Evolutionary conservation across 2,113 vertebrate species (phyloP), one percentile per base, ranked within the genome.

Genomic region (Pterocles orientalis): DNA sequence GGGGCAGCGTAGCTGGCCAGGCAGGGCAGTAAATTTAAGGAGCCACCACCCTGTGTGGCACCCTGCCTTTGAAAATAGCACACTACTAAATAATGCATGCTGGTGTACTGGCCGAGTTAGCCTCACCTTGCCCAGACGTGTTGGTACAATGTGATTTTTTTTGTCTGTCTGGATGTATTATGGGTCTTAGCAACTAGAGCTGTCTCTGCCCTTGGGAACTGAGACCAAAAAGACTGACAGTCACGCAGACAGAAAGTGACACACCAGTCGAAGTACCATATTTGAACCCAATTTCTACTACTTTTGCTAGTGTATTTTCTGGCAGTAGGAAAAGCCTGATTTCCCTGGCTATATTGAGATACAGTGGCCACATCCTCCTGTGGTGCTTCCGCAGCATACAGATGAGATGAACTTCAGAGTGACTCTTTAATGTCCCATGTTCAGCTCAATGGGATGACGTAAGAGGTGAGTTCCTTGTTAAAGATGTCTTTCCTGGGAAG

Each of bases 1-100:
- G 95, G 94, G 94, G 82, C 80, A 91, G 89, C 81, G 76, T 85
- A 93, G 91, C 34, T 95, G 91, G 73, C 61, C 77, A 82, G 91
- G 81, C 36, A 72, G 81, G 84, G 50, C 84, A 85, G 81, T 23
- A 85, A 87, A 95, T 92, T 72, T 72, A 79, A 72, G 93, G 50
- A 97, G 87, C 85, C 93, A 85, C 94, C 94, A 96, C 94, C 94
- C 93, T 96, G 66, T 82, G 78, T 97, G 96, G 95, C 94, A 97
- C 82, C 28, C 50, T 94, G 90, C 78, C 90, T 96, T 97, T 97
- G 93, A 95, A 96, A 95, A 85, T 79, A 95, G 73, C 87, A 95
- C 77, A 77, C 87, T 91, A 77, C 92, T 97, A 97, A 94, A 95
- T 97, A 95, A 97, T 95, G 91, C 87, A 96, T 96, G 62, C 62